Percentiles rank a stretch among this genome's conserved stretches.
phyloP scores from a whole-genome alignment of 1,140 invertebrate genomes.

The Zaprionus capensis region DNA sequence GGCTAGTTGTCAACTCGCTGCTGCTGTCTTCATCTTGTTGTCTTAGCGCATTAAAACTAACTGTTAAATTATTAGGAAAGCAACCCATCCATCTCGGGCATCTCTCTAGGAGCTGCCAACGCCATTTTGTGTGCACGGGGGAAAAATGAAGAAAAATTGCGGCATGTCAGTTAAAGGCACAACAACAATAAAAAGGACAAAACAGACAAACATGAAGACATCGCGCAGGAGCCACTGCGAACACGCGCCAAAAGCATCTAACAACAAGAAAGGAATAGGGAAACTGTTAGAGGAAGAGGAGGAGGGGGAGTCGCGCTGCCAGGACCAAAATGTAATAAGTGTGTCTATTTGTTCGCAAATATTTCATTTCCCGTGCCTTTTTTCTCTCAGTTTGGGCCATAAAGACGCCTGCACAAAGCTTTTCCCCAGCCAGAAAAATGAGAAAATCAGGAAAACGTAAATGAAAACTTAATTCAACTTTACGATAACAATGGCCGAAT shows the following conservation, averaged over 20 bases:
- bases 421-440: slow-evolving; percentile 26
- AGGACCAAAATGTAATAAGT: slow-evolving; percentile 79
- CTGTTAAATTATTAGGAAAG: slow-evolving; percentile 79
- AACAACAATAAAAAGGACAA: slow-evolving; percentile 70
- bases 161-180: slow-evolving; percentile 76
- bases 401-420: slow-evolving; percentile 39
- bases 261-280: slow-evolving; percentile 45
- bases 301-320: slow-evolving; percentile 21
- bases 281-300: slow-evolving; percentile 7
- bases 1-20: slow-evolving; percentile 13
- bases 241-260: slow-evolving; percentile 76
- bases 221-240: slow-evolving; percentile 60
- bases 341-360: slow-evolving; percentile 82
- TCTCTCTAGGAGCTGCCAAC: slow-evolving; percentile 33
- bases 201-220: slow-evolving; percentile 73
- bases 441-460: slow-evolving; percentile 30
- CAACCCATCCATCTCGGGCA: slow-evolving; percentile 70
- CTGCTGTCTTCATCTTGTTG: slow-evolving; percentile 12
- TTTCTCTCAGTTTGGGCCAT: slow-evolving; percentile 37
- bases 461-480: slow-evolving; percentile 53
- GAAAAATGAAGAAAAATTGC: slow-evolving; percentile 80
- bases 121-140: slow-evolving; percentile 39
- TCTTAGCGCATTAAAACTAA: slow-evolving; percentile 72
- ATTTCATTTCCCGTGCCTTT: slow-evolving; percentile 78
- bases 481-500: slow-evolving; percentile 37